Evolutionary conservation across 2,113 vertebrate genomes (phyloP), one percentile per base, ranked within the genome.

Genomic region (Gopherus evgoodei): DNA sequence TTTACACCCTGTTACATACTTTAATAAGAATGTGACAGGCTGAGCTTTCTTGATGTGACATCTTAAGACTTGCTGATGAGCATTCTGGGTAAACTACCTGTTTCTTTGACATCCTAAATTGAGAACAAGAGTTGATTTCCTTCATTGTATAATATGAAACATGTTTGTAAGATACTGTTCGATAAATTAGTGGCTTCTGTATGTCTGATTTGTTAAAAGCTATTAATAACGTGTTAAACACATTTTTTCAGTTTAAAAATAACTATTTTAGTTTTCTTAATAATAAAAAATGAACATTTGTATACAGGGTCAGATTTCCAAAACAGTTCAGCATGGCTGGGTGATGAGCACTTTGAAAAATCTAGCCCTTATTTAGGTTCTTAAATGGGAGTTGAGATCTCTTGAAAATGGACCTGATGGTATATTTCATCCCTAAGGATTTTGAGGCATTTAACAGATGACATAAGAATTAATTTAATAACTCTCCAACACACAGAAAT

Each of bases 341-440:
- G 5, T 84, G 2, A 5, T 50, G 12, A 87, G 19, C n/a, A 49
- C 9, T 69, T 89, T 87, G 31, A 81, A 91, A 82, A 89, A 50
- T 4, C 1, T 81, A 2, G 1, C 3, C 93, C 5, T 38, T 69
- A 88, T 72, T 88, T 44, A 54, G 5, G 16, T 27, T 22, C 4
- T 50, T 89, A 81, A 12, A 12, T 21, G 27, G 10, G 81, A 94
- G 76, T 1, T 1, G 2, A 54, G 3, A 4, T 56, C 31, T 84
- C 0, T 2, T 76, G 29, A 42, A 83, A 84, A n/a, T 56, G 0
- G 4, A 12, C 2, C 27, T 16, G 2, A 42, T 65, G 17, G 1
- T 86, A 2, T n/a, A 3, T 22, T n/a, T 22, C 0, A 1, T 65
- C 2, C 7, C 24, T 87, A n/a, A 83, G 82, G 8, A 31, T 94